Conservation (phyloP, 2,888 invertebrate genomes). For the Tuta absoluta region DNA sequence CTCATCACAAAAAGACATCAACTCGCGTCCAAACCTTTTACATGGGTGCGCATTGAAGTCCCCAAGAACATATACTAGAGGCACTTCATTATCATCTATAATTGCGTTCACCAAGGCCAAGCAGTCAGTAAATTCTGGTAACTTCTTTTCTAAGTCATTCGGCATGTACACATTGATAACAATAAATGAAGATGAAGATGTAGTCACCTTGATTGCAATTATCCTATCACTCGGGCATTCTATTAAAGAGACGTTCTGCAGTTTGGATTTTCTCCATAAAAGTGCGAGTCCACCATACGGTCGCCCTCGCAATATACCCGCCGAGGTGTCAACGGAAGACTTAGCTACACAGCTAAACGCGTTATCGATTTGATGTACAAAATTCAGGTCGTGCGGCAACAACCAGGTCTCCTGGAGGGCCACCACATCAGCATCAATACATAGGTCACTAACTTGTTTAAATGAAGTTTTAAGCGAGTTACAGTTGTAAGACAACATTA, state of each 20-base stretch:
- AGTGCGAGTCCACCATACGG: constrained; percentile 30
- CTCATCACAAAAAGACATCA: constrained; percentile 6
- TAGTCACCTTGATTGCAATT: constrained; percentile 11
- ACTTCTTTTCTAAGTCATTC: constrained; percentile 28
- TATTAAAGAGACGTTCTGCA: constrained; percentile 23
- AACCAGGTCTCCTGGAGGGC: constrained; percentile 33
- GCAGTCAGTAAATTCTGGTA: constrained; percentile 28
- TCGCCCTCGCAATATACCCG: constrained; percentile 26
- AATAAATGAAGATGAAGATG: neutral
- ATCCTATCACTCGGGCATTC: constrained; percentile 22
- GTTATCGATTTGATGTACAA: constrained; percentile 24
- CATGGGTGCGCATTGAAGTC: constrained; percentile 18
- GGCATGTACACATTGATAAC: constrained; percentile 33
- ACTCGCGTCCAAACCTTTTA: neutral
- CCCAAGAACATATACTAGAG: neutral
- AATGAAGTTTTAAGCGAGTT: constrained; percentile 28
- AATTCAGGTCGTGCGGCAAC: constrained; percentile 28
- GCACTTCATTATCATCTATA: constrained; percentile 13
- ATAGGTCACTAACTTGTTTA: constrained; percentile 26
- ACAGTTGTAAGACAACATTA: constrained; percentile 27
- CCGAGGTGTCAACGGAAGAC: constrained; percentile 30
- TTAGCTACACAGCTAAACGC: constrained; percentile 28
- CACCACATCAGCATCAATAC: constrained; percentile 25
- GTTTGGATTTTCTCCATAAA: constrained; percentile 27
- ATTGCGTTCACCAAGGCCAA: constrained; percentile 3